Evolutionary conservation across 2,113 vertebrate species (phyloP).

Genomic region (Phyllostomus discolor): DNA sequence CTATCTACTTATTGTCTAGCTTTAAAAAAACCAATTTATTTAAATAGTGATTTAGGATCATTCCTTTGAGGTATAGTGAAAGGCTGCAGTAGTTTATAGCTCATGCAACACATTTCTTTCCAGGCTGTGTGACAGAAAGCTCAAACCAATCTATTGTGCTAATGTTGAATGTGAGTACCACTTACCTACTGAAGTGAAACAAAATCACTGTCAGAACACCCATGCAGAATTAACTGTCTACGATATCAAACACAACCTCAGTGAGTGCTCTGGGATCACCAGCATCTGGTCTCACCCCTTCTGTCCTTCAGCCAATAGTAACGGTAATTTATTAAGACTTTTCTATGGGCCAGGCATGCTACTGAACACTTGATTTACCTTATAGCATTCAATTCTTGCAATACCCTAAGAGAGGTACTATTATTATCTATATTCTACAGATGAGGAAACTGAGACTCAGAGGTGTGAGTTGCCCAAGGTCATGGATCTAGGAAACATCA

Average conservation of each 20-base stretch:
- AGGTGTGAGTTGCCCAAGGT: background rate
- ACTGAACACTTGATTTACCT: background rate
- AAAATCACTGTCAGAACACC: background rate
- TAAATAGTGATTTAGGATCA: background rate
- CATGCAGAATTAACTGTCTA: background rate
- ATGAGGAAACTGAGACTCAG: background rate
- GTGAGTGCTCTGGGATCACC: background rate
- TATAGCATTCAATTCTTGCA: background rate
- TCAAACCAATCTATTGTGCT: background rate
- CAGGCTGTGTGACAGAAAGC: background rate
- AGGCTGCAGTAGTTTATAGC: background rate
- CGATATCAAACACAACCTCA: background rate
- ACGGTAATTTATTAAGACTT: background rate
- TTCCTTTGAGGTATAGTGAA: conserved; percentile 4
- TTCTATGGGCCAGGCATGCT: background rate
- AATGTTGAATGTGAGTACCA: background rate
- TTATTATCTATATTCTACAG: background rate
- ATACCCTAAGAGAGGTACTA: background rate
- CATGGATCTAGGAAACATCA: background rate
- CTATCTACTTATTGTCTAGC: background rate
- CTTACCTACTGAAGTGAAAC: background rate
- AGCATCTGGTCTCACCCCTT: background rate
- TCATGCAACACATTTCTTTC: background rate
- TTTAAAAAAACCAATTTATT: background rate
- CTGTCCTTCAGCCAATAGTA: background rate